Evolutionary conservation across 2,113 vertebrate genomes (phyloP).

Genomic region (Brachirus orientalis): DNA sequence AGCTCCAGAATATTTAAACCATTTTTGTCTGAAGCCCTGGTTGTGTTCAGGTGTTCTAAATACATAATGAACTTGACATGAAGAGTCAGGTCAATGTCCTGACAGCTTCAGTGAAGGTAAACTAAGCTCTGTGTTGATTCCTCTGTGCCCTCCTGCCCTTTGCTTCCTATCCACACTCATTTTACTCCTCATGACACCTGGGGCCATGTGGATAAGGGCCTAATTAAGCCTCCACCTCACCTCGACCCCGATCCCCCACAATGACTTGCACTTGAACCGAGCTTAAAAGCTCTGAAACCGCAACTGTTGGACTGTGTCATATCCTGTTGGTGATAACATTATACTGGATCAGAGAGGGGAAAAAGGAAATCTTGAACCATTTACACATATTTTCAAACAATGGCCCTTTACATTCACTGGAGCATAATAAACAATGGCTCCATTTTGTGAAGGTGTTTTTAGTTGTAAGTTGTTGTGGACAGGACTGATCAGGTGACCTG

Average conservation of each 20-base stretch:
- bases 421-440: slow-evolving; percentile 23
- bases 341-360: slow-evolving; percentile 4
- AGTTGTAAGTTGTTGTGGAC: no score
- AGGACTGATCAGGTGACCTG: no score
- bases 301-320: slow-evolving; percentile 20
- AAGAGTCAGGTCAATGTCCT: no score
- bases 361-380: slow-evolving; percentile 12
- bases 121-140: not conserved
- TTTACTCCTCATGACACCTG: not conserved
- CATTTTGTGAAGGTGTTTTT: not conserved
- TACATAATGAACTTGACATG: not conserved
- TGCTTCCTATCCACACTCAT: not conserved
- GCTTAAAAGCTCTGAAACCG: slow-evolving; percentile 17
- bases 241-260: no score
- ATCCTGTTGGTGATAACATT: slow-evolving; percentile 41
- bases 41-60: no score
- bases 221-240: no score
- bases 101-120: no score
- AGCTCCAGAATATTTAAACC: no score
- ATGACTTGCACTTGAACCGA: slow-evolving; percentile 47
- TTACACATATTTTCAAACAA: slow-evolving; percentile 28
- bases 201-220: no score
- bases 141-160: slow-evolving; percentile 2
- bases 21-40: no score
- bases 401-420: slow-evolving; percentile 27